A percentile compares a stretch with the other conserved stretches of the same genome.
Conservation (phyloP, 2,888 invertebrate genomes). For the Dicranocentrus wangi region DNA sequence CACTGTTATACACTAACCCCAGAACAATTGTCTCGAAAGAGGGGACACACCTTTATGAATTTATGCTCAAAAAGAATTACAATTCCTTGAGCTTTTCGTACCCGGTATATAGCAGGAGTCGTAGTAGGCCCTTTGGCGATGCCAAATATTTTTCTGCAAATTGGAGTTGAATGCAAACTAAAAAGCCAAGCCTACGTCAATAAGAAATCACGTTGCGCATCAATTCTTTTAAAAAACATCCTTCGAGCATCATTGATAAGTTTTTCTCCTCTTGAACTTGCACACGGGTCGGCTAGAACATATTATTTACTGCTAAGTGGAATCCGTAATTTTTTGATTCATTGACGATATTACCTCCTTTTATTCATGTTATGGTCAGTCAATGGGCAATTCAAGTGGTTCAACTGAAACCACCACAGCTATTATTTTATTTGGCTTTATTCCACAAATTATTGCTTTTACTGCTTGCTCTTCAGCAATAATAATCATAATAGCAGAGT, state of each 20-base stretch:
- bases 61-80: too few species aligned
- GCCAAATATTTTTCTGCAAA: slow-evolving; percentile 1
- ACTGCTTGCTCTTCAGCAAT: slow-evolving; percentile 7
- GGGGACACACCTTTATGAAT: neutral
- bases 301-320: slow-evolving; percentile 34
- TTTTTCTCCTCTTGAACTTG: neutral
- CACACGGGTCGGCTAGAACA: neutral
- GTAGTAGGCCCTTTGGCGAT: slow-evolving; percentile 5
- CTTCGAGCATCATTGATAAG: slow-evolving; percentile 12
- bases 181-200: slow-evolving; percentile 34
- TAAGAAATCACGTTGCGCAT: slow-evolving; percentile 27
- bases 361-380: slow-evolving; percentile 27
- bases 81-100: too few species aligned
- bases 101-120: too few species aligned
- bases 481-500: slow-evolving; percentile 44
- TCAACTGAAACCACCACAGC: too few species aligned
- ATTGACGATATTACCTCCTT: slow-evolving; percentile 33
- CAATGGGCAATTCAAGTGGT: slow-evolving; percentile 5
- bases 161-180: neutral
- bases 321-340: slow-evolving; percentile 47
- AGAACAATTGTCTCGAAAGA: too few species aligned
- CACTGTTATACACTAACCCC: too few species aligned
- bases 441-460: slow-evolving; percentile 45
- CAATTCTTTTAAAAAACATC: neutral
- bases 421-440: slow-evolving; percentile 23